These are phyloP conservation scores for Leptogaster cylindrica DNA, from an alignment of 2,888 invertebrate genomes.

Conservation along the genomic window DNA sequence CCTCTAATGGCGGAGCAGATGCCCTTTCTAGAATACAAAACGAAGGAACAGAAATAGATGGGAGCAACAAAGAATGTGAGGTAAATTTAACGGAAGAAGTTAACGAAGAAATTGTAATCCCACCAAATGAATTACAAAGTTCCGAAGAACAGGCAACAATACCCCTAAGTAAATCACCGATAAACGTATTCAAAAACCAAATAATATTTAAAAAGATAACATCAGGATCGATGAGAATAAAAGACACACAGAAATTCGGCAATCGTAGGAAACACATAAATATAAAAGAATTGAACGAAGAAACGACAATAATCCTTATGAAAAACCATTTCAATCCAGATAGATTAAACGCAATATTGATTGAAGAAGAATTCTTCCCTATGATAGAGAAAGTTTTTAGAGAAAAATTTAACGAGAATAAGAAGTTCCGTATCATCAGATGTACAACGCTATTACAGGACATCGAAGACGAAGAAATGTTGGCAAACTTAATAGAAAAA, in stretches of 20 bases:
- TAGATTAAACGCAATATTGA: background rate
- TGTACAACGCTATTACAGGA: background rate
- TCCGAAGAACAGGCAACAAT: too few relatives aligned
- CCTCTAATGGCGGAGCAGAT: conserved; percentile 43
- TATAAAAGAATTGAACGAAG: background rate
- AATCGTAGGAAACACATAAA: background rate
- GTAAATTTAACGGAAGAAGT: background rate
- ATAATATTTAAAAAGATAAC: background rate
- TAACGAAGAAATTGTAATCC: background rate
- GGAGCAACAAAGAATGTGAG: too few relatives aligned
- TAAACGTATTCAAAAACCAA: background rate
- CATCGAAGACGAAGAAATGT: background rate
- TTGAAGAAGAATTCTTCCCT: background rate
- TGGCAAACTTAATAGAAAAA: background rate
- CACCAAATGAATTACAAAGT: too few relatives aligned
- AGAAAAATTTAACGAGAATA: too few relatives aligned
- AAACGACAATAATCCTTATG: background rate
- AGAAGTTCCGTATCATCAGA: too few relatives aligned
- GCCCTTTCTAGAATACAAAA: conserved; percentile 37
- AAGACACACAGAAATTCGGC: background rate
- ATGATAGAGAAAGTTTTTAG: too few relatives aligned
- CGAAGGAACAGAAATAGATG: background rate
- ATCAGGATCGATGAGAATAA: background rate
- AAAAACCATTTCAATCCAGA: background rate
- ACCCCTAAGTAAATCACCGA: background rate